Evolutionary conservation across 2,888 invertebrate species (phyloP).

Genomic region (Agriopis marginaria): DNA sequence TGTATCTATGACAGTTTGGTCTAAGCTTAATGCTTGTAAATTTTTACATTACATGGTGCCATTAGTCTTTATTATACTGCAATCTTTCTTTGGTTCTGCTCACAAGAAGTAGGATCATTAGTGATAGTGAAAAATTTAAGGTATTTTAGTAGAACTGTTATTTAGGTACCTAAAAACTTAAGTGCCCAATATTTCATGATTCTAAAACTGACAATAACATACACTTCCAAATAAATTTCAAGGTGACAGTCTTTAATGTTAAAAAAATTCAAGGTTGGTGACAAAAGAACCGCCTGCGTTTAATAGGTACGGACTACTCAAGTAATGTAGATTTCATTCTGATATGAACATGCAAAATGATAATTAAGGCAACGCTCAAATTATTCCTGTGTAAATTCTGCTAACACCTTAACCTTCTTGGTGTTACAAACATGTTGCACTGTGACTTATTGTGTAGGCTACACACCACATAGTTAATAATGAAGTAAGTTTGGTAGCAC

Average conservation of each 20-base stretch:
- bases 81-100: not conserved
- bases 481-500: too few relatives aligned
- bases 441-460: too few relatives aligned
- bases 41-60: not conserved
- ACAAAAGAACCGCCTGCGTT: constrained; percentile 31
- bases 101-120: not conserved
- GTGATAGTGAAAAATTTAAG: too few relatives aligned
- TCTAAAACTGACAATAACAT: not conserved
- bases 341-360: not conserved
- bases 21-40: not conserved
- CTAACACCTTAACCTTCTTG: too few relatives aligned
- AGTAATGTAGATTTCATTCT: constrained; percentile 1
- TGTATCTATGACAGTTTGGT: not conserved
- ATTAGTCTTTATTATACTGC: not conserved
- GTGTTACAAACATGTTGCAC: too few relatives aligned
- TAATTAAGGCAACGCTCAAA: too few relatives aligned
- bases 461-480: too few relatives aligned
- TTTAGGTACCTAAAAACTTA: too few relatives aligned
- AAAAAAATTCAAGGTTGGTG: constrained; percentile 41
- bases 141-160: too few relatives aligned
- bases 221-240: constrained; percentile 26
- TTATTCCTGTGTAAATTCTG: too few relatives aligned
- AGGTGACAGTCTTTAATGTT: constrained; percentile 35
- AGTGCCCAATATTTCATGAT: not conserved
- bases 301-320: not conserved